Percentiles rank a stretch among this genome's conserved stretches.
Evolutionary conservation across 2,113 vertebrate genomes (phyloP).

Genomic region (Sarotherodon lohbergeri): DNA sequence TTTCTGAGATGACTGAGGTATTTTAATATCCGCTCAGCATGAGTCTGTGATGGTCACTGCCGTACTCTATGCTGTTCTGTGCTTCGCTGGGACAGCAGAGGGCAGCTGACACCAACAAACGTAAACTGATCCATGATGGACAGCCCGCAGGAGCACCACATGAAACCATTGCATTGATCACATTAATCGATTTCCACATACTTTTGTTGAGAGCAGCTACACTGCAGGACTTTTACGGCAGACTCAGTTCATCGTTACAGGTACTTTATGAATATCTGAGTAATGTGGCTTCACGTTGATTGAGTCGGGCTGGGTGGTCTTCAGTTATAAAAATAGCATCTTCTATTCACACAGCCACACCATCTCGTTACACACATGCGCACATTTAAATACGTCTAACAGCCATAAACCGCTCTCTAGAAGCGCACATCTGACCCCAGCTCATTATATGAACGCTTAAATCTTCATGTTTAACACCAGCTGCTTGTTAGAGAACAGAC

Average conservation of each 20-base stretch:
- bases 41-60: neutral
- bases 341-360: accelerated
- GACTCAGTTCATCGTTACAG: neutral
- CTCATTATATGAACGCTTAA: too few relatives aligned
- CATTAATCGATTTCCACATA: accelerated
- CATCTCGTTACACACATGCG: accelerated
- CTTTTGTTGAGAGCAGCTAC: neutral
- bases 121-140: neutral
- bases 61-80: accelerated
- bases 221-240: accelerated
- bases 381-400: neutral
- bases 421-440: neutral
- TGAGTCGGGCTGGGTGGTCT: neutral
- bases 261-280: accelerated
- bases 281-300: neutral
- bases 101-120: neutral
- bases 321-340: constrained; percentile 20
- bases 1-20: neutral
- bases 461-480: accelerated
- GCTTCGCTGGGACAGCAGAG: neutral
- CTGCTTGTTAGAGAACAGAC: neutral
- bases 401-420: accelerated
- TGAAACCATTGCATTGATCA: accelerated
- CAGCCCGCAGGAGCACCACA: accelerated
- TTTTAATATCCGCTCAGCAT: neutral